A percentile compares a stretch with the other conserved stretches of the same genome.
Evolutionary conservation across 2,888 invertebrate genomes (phyloP).

Genomic region (Emmelina monodactyla): DNA sequence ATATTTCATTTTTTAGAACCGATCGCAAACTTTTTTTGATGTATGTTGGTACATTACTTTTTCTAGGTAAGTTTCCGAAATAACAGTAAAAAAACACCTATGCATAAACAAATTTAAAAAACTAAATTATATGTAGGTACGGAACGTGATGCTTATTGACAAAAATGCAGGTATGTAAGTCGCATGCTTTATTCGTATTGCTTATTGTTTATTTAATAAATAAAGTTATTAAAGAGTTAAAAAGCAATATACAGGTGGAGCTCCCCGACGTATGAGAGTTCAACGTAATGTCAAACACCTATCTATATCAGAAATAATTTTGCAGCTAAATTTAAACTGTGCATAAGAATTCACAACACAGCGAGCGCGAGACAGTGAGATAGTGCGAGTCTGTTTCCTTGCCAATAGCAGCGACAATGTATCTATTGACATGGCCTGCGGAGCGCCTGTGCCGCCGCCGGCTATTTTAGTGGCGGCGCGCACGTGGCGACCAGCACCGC

Average conservation of each 20-base stretch:
- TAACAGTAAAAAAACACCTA: too few species aligned
- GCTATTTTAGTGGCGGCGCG: conserved; percentile 38
- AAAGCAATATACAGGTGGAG: conserved; percentile 61
- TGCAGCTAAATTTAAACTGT: conserved; percentile 59
- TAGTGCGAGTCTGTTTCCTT: conserved; percentile 62
- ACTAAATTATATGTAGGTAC: too few species aligned
- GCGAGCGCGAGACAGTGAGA: conserved; percentile 64
- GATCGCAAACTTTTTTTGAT: background rate
- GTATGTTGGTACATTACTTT: too few species aligned
- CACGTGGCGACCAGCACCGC: conserved; percentile 7
- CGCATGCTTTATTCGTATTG: too few species aligned
- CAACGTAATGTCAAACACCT: conserved; percentile 67
- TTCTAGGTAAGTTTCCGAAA: too few species aligned
- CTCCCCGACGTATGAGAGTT: conserved; percentile 63
- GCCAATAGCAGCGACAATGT: conserved; percentile 64
- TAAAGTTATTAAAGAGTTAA: too few species aligned
- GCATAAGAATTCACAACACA: conserved; percentile 66
- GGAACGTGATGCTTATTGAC: too few species aligned
- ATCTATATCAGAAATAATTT: conserved; percentile 66
- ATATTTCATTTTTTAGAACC: background rate
- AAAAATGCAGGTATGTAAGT: too few species aligned
- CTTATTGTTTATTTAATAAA: too few species aligned
- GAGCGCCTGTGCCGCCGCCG: conserved; percentile 36
- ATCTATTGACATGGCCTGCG: conserved; percentile 49
- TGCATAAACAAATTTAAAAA: too few species aligned